These are phyloP conservation scores for Liodrosophila aerea DNA, from an alignment of 2,888 invertebrate genomes.

Conservation along the genomic window DNA sequence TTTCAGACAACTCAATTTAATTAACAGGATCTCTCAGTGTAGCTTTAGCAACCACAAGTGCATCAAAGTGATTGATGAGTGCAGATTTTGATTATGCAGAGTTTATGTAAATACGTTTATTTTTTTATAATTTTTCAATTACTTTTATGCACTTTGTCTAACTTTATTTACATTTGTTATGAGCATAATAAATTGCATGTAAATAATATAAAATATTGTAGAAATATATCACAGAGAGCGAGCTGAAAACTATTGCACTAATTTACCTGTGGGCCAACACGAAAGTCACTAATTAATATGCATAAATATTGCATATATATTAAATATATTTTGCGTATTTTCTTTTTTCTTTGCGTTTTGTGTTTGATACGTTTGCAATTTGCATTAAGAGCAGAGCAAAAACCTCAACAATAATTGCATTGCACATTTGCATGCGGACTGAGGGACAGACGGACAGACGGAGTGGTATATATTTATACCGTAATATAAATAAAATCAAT, in stretches of 20 bases:
- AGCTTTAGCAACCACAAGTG: too few species aligned
- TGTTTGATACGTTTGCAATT: conserved; percentile 17
- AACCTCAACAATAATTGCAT: conserved; percentile 63
- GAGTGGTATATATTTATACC: not conserved
- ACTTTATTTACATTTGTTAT: not conserved
- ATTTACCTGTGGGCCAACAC: conserved; percentile 36
- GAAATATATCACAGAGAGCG: conserved; percentile 10
- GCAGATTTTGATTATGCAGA: too few species aligned
- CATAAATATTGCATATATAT: conserved; percentile 34
- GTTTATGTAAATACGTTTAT: too few species aligned
- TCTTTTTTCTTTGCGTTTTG: not conserved
- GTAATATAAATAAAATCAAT: conserved; percentile 53
- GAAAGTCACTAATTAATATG: conserved; percentile 32
- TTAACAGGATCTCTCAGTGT: too few species aligned
- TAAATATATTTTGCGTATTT: not conserved
- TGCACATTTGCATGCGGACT: conserved; percentile 29
- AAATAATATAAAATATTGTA: not conserved
- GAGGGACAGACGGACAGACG: not conserved
- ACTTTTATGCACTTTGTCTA: not conserved
- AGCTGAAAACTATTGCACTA: conserved; percentile 31
- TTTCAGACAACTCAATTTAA: too few species aligned
- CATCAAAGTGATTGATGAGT: too few species aligned
- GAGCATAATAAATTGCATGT: too few species aligned
- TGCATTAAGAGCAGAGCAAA: conserved; percentile 35
- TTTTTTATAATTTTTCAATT: too few species aligned